Evolutionary conservation across 2,797 vertebrate genomes (phyloP), one percentile per base, ranked within the genome.

Genomic region (Scomberomorus guttatus): DNA sequence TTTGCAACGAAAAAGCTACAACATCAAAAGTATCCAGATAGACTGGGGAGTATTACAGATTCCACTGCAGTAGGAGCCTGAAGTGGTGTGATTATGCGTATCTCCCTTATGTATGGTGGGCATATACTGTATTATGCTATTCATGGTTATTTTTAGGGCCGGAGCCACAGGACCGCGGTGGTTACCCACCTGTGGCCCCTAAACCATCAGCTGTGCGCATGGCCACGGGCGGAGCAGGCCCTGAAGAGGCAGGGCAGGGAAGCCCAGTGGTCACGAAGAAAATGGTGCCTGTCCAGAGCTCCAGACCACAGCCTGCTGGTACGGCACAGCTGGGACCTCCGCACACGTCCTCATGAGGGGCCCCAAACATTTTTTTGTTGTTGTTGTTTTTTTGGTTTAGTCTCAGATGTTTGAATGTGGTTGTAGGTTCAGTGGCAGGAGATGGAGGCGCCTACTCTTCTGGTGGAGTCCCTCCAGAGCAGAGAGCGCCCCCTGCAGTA

Each of bases 181-280:
- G 91, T 89, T 93, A 95, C 14, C 91, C 94, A 66, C 93, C 91
- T 37, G 91, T 95, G 1, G 82, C 90, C 58, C 96, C 95, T 55
- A 97, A 96, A 80, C 94, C 94, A 0, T 82, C 97, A 80, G 95
- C 93, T 80, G 87, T 68, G 4, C 92, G 93, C 13, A 92, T 93
- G 91, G 92, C 87, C 20, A 44, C 92, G 1, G 92, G 50, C 1
- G 94, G 4, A 76, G 94, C 91, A 6, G 95, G 80, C 69, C 85
- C 88, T 63, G 90, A 90, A 4, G 95, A 92, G 17, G 89, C 69
- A 0, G 89, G 89, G 20, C 93, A 94, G 62, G 90, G 82, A 60
- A 88, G 94, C 80, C 92, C 93, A 6, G 90, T 91, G 79, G 95
- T 95, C 14, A 87, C 96, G 92, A 97, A 96, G 92, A 95, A 96